phyloP scores from a whole-genome alignment of 2,888 invertebrate genomes.

The Eupithecia inturbata region DNA sequence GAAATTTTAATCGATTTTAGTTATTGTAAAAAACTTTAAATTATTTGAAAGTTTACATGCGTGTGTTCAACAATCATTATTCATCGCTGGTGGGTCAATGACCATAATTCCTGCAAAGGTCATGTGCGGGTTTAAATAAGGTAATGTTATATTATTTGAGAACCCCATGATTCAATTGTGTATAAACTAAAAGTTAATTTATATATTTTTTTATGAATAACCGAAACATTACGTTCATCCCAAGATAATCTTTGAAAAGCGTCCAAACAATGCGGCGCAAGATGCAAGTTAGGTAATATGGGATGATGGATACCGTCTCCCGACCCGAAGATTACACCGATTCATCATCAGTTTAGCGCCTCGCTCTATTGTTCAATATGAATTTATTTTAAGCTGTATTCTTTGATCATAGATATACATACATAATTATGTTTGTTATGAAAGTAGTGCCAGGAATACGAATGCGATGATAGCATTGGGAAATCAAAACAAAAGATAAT shows the following conservation, averaged over 20 bases:
- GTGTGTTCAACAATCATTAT: no score
- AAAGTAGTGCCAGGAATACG: background rate
- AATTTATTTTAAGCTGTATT: constrained; percentile 6
- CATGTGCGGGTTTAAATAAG: no score
- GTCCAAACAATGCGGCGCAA: constrained; percentile 9
- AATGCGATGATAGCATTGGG: background rate
- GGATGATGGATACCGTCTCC: constrained; percentile 44
- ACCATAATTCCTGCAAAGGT: no score
- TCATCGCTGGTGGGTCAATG: no score
- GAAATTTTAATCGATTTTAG: background rate
- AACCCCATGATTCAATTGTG: no score
- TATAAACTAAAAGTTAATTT: no score
- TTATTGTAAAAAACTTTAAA: background rate
- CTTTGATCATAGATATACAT: background rate
- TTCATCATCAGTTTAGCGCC: constrained; percentile 42
- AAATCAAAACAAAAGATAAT: background rate
- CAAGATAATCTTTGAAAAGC: constrained; percentile 16
- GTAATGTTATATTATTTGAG: no score
- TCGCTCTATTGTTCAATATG: constrained; percentile 23
- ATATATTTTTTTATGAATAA: background rate
- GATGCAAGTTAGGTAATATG: constrained; percentile 8
- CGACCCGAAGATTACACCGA: constrained; percentile 41
- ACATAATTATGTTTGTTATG: background rate
- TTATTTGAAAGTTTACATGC: background rate
- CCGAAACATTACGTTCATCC: background rate